These are phyloP conservation scores for Parazoanthus swiftii DNA, from an alignment of 92 coral and sea anemone species.

Conservation along the genomic window DNA sequence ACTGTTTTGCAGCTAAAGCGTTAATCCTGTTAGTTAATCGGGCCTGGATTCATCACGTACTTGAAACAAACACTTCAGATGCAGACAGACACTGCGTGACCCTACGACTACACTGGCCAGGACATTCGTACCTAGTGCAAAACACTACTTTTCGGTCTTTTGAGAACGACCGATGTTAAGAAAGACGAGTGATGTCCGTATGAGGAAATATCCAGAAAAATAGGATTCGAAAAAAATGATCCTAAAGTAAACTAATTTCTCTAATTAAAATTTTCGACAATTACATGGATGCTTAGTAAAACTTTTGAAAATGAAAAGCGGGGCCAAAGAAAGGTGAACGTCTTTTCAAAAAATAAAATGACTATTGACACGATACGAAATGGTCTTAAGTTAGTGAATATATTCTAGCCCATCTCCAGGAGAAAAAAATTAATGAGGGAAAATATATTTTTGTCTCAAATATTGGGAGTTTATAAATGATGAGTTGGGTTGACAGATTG, in stretches of 20 bases:
- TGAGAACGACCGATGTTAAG: not conserved
- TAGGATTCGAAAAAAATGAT: not conserved
- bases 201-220: not conserved
- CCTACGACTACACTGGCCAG: not conserved
- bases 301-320: too few relatives aligned
- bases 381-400: not conserved
- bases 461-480: not conserved
- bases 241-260: not conserved
- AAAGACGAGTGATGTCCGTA: not conserved
- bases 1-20: not conserved
- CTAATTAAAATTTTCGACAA: too few relatives aligned
- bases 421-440: too few relatives aligned
- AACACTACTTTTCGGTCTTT: not conserved
- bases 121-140: not conserved
- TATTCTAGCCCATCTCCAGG: not conserved
- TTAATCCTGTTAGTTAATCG: not conserved
- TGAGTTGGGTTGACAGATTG: not conserved
- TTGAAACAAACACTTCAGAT: constrained; percentile 14
- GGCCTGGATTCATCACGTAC: not conserved
- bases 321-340: too few relatives aligned
- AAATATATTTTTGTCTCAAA: too few relatives aligned
- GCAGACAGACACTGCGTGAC: not conserved
- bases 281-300: too few relatives aligned
- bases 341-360: too few relatives aligned
- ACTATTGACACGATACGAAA: not conserved